Evolutionary conservation across 2,797 vertebrate genomes (phyloP).

Genomic region (Dendrocincla tyrannina): DNA sequence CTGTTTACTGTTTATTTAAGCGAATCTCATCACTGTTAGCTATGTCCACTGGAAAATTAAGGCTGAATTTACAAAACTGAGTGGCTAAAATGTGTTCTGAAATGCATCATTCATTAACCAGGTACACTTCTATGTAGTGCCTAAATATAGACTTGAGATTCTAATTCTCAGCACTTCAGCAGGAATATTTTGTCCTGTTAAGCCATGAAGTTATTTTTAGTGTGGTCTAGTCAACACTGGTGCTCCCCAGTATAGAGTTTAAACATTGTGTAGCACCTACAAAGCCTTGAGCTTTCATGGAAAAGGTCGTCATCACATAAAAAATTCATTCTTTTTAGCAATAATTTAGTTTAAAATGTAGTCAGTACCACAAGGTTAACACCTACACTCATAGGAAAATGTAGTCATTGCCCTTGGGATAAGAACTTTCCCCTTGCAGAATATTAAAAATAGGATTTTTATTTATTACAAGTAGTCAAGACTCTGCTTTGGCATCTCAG

Average conservation of each 20-base stretch:
- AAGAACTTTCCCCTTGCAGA: conserved; percentile 13
- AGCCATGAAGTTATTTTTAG: not conserved
- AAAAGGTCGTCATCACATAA: not conserved
- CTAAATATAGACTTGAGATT: not conserved
- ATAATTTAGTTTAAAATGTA: conserved; percentile 41
- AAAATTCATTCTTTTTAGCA: conserved; percentile 23
- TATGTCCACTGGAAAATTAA: conserved; percentile 23
- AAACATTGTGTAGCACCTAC: not conserved
- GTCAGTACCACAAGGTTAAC: conserved; percentile 31
- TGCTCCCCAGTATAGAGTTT: not conserved
- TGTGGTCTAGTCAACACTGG: not conserved
- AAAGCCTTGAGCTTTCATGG: conserved; percentile 18
- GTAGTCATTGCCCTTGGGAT: conserved; percentile 46
- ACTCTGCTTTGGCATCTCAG: conserved; percentile 12
- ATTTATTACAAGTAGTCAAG: conserved; percentile 37
- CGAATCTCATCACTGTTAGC: conserved; percentile 3
- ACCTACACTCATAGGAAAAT: conserved; percentile 10
- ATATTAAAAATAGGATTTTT: conserved; percentile 29
- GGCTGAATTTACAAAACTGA: not conserved
- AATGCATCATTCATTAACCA: conserved; percentile 21
- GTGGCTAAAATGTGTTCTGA: not conserved
- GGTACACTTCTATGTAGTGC: not conserved
- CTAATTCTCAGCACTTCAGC: not conserved
- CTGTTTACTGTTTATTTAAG: conserved; percentile 58
- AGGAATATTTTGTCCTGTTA: not conserved